Evolutionary conservation across 2,113 vertebrate genomes (phyloP), one percentile per base, ranked within the genome.

Genomic region (Alectura lathami): DNA sequence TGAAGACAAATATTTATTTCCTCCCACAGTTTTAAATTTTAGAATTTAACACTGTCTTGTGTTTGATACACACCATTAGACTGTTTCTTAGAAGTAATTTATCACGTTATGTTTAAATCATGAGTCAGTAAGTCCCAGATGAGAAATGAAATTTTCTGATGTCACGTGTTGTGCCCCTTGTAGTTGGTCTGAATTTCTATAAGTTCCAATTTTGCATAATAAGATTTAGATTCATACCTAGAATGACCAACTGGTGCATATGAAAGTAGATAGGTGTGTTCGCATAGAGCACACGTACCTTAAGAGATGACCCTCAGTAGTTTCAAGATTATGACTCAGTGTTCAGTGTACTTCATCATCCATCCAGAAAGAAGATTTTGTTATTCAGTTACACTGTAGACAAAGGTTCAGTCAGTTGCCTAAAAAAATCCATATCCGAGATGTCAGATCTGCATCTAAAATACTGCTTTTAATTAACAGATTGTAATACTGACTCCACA

Each of bases 41-140:
- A 43, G 45, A 84, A 73, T 85, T 85, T 73, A 95, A 70, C 83
- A 70, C 45, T 38, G 79, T n/a, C 20, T 88, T 86, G 40, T 94
- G 23, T 85, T 89, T 85, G 60, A 56, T 86, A 63, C 40, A 60
- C 51, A 86, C 34, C 54, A 75, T 85, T 91, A 95, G 27, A 54
- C 7, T 69, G 54, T 83, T 92, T 88, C 45, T 30, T 43, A 77
- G 47, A 59, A 88, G 59, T 87, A 74, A 74, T 94, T 81, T 95
- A 67, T 93, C 76, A 60, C 14, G 88, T 18, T 80, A 17, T 59
- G 34, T 94, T 91, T 87, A 81, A 95, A 80, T 74, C 29, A 68
- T 77, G 85, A 96, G 21, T 95, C 85, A 94, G 80, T 74, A 93
- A 85, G 32, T 86, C 72, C 56, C 60, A 64, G 16, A 54, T 93